Base-by-base conservation (phyloP, 2,888 invertebrate genomes). In the Hemicrepidius hirtus region DNA sequence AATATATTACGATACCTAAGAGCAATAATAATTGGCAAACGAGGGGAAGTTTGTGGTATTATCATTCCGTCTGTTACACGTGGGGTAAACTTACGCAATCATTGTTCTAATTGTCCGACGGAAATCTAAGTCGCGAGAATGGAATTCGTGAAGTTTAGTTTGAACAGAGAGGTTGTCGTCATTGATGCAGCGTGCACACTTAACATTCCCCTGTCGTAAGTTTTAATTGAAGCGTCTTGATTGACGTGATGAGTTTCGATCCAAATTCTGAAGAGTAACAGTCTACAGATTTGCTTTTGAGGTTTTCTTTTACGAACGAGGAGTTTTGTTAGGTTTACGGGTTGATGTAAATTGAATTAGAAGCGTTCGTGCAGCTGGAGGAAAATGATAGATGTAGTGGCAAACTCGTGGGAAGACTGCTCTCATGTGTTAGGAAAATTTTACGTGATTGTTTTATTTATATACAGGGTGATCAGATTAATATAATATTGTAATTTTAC, bases 21-120 rank as follows among this genome's bases (percentile, higher is more conserved):
- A 24, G 37, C 64, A 49, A 65, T 53, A 65, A 65, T 65, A 65
- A 50, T 50, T 53, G 64, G 64, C 37, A 35, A 65, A 65, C 18
- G 49, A 37, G 10, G 49, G 64, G 49, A 65, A 65, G 64, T 53
- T 65, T 10, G 49, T 40, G 63, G 50, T 37, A 50, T 40, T 49
- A 65, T 53, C 53, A 53, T 28, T 65, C 50, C 64, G 64, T 65
- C 64, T 65, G 64, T 65, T 65, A 50, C 37, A 65, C 37, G 50
- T 49, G 64, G 64, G 64, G 64, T 53, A 65, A 65, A 65, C 64
- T 53, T 35, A 5, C 40, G 64, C 53, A 65, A 49, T 65, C 64
- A 40, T 37, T 65, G 40, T 65, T 65, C 64, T 65, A 65, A 65
- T 65, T 65, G 64, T 65, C 53, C 35, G 18, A 21, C 20, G 21